Base-by-base conservation (phyloP, 2,888 invertebrate genomes). In the Mimas tiliae region DNA sequence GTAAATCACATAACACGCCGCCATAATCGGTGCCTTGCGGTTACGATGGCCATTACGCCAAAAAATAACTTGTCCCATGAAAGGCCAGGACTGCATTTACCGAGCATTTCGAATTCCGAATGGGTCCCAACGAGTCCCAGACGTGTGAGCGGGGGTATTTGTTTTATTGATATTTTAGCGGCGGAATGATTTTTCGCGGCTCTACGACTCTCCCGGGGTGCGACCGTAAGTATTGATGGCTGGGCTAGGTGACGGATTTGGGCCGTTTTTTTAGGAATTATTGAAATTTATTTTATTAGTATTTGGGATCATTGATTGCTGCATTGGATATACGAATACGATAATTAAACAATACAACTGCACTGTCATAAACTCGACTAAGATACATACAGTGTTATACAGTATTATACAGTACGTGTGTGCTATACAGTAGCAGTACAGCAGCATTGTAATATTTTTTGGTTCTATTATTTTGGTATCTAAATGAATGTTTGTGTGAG, bases 141-240 rank as follows among this genome's bases (percentile, higher is more conserved):
- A 78, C 74, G 78, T 73, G 75, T 67, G 70, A 74, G 70, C 75
- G 69, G 74, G 69, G 82, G 83, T 84, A 89, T 87, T 88, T 92
- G 87, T 91, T 93, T 93, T 93, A 93, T 93, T 93, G 93, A 93
- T 92, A 93, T 93, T 93, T 93, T 89, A 89, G 86, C 86, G 82
- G 77, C 72, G 88, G 91, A 91, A 93, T 93, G 91, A 92, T 93
- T 91, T 91, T 84, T 85, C 85, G 88, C 84, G 83, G 85, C 85
- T 82, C 74, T 84, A 92, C 84, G 89, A 84, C 83, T 80, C 91
- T 89, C 91, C 64, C 72, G 89, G 88, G 92, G 85, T 76, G 77
- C 80, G 76, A 78, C 83, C 85, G 87, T 87, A 88, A 81, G 82
- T 91, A 90, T 91, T 90, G 91, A 91, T 89, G 87, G 85, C 75